phyloP scores from a whole-genome alignment of 2,113 vertebrate genomes.

The Sula dactylatra region DNA sequence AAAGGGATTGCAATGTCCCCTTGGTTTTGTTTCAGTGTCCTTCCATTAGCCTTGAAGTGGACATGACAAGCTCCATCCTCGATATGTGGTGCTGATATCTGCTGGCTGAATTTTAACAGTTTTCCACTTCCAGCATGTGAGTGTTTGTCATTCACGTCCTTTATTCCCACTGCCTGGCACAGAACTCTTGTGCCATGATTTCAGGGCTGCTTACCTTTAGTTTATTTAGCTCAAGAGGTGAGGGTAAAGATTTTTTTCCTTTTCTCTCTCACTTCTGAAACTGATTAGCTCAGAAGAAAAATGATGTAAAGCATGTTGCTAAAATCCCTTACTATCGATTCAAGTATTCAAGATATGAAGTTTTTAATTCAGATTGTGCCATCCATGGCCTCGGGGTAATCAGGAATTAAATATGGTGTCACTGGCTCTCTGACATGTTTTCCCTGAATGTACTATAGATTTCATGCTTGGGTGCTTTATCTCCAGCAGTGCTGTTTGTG shows the following conservation, averaged over 20 bases:
- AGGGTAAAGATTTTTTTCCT: not conserved
- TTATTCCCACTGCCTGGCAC: not conserved
- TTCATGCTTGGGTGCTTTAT: not conserved
- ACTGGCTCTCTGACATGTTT: not conserved
- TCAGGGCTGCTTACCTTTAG: not conserved
- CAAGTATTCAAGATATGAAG: not conserved
- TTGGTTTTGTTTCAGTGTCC: not conserved
- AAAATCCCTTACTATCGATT: not conserved
- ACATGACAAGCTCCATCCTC: not conserved
- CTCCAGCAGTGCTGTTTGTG: not conserved
- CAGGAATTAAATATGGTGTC: not conserved
- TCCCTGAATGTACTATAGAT: not conserved
- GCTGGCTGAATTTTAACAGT: not conserved
- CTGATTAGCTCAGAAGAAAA: not conserved
- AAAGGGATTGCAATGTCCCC: not conserved
- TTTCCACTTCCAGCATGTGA: not conserved
- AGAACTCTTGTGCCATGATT: not conserved
- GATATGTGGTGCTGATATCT: not conserved
- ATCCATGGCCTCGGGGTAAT: not conserved
- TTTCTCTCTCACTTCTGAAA: not conserved
- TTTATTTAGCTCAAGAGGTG: not conserved
- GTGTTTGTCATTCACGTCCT: not conserved
- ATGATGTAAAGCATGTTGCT: accelerated
- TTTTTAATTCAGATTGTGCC: not conserved
- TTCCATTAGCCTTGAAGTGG: not conserved